phyloP scores from a whole-genome alignment of 2,888 invertebrate genomes.

The Gerris lacustris region DNA sequence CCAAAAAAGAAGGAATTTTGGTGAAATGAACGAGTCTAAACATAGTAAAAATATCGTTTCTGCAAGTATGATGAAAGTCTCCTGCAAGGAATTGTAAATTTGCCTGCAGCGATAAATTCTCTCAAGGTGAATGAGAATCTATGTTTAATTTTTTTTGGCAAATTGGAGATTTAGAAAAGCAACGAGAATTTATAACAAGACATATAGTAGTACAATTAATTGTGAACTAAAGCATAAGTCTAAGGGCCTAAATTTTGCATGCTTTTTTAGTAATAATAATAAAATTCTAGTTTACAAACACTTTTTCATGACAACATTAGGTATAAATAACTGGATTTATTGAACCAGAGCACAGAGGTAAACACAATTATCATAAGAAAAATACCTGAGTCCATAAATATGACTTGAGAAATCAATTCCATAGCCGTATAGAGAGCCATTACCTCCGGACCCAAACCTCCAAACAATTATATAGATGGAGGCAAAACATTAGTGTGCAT shows the following conservation, averaged over 20 bases:
- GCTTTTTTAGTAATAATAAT: not conserved
- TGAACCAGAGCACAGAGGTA: not conserved
- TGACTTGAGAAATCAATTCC: not conserved
- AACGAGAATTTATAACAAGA: too few species aligned
- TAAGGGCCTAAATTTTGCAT: not conserved
- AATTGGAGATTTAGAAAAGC: too few species aligned
- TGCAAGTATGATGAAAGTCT: too few species aligned
- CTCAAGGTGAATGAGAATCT: too few species aligned
- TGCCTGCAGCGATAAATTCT: too few species aligned
- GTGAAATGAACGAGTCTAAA: too few species aligned
- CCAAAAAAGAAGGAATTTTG: too few species aligned
- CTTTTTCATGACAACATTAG: not conserved
- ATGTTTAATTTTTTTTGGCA: too few species aligned
- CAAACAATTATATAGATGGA: not conserved
- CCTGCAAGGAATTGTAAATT: too few species aligned
- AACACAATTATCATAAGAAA: not conserved
- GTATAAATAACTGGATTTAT: not conserved
- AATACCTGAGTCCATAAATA: not conserved
- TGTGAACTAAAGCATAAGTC: too few species aligned
- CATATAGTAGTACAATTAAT: too few species aligned
- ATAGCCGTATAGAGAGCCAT: not conserved
- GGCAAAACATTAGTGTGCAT: not conserved
- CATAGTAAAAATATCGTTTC: too few species aligned
- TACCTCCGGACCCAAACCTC: not conserved
- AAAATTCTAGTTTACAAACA: not conserved